A percentile compares a stretch with the other conserved stretches of the same genome.
Evolutionary conservation across 2,888 invertebrate species (phyloP).

Genomic region (Orthosia gothica): DNA sequence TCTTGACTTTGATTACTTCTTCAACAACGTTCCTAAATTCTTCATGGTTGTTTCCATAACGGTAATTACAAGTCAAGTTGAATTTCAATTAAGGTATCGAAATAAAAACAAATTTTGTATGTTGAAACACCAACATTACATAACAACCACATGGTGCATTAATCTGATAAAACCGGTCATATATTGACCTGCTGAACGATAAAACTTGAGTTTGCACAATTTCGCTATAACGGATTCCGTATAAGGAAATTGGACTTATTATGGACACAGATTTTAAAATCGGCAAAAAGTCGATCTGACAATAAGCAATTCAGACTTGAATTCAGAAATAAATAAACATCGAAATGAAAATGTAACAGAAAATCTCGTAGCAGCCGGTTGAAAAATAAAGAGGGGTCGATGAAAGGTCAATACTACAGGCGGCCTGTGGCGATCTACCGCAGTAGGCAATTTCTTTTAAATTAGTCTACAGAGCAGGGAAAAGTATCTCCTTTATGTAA

Average conservation of each 20-base stretch:
- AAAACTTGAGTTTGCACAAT: constrained; percentile 28
- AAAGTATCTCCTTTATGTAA: constrained; percentile 55
- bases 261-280: constrained; percentile 9
- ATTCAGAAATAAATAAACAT: constrained; percentile 44
- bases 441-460: constrained; percentile 60
- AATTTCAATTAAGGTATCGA: neutral
- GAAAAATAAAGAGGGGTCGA: constrained; percentile 49
- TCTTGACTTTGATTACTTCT: constrained; percentile 2
- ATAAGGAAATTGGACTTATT: constrained; percentile 42
- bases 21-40: neutral
- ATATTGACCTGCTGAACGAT: constrained; percentile 14
- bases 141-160: constrained; percentile 26
- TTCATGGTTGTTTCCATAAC: neutral
- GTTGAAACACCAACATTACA: constrained; percentile 18
- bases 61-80: neutral
- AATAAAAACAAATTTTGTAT: constrained; percentile 8
- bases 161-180: constrained; percentile 42
- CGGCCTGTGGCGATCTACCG: constrained; percentile 41
- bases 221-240: constrained; percentile 17
- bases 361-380: constrained; percentile 19
- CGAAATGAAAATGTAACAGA: constrained; percentile 28
- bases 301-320: neutral
- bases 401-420: constrained; percentile 55
- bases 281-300: constrained; percentile 1
- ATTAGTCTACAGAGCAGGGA: constrained; percentile 29